Conservation (phyloP, 2,888 invertebrate genomes). For the Pimpla rufipes region DNA sequence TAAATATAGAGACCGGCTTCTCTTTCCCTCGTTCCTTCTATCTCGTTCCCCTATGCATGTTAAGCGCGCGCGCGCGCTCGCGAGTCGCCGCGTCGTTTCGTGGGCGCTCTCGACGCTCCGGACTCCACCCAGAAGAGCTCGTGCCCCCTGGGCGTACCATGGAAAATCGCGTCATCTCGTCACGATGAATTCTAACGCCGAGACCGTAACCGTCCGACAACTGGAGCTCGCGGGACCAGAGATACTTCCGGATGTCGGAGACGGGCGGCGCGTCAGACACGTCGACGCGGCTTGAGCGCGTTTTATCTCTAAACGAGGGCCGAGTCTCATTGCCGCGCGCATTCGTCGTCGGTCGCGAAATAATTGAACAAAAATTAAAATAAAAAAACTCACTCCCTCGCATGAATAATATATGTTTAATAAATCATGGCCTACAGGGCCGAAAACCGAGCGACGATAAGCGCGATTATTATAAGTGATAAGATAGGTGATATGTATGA, state of each 20-base stretch:
- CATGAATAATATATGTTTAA: conserved; percentile 9
- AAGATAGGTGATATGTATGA: neutral
- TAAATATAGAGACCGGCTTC: conserved; percentile 12
- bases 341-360: neutral
- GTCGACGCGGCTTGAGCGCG: conserved; percentile 9
- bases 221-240: neutral
- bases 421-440: neutral
- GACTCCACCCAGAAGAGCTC: conserved; percentile 42
- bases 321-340: neutral
- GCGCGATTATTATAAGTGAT: neutral
- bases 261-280: neutral
- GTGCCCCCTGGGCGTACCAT: conserved; percentile 60
- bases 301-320: conserved; percentile 20
- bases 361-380: neutral
- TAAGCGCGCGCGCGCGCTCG: no score
- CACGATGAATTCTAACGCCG: conserved; percentile 41
- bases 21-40: neutral
- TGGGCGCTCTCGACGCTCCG: conserved; percentile 48
- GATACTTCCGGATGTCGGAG: conserved; percentile 43
- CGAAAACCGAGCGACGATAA: conserved; percentile 1
- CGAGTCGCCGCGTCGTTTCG: conserved; percentile 38
- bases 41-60: neutral
- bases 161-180: conserved; percentile 58
- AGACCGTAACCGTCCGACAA: conserved; percentile 32
- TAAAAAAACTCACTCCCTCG: neutral